Conservation (phyloP, 1,140 invertebrate genomes). For the Camponotus pennsylvanicus region DNA sequence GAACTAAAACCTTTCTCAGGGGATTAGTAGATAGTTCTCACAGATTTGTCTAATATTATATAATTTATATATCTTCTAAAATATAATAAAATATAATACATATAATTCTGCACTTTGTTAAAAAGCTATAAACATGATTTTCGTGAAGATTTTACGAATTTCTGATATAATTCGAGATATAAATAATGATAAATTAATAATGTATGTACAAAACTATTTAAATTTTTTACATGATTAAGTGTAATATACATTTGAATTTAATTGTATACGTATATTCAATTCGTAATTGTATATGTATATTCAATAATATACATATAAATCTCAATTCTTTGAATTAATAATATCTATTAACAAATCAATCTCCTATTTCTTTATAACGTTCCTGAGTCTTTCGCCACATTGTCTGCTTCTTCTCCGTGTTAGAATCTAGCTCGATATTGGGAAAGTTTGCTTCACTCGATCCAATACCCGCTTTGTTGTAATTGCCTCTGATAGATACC, state of each 20-base stretch:
- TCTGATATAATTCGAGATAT: background rate
- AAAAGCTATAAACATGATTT: background rate
- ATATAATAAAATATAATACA: too few species aligned
- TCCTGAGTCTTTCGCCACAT: conserved; percentile 84
- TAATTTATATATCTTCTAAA: background rate
- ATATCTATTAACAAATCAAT: conserved; percentile 42
- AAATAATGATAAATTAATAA: background rate
- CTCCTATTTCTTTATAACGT: conserved; percentile 82
- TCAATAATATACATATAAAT: background rate
- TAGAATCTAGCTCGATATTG: conserved; percentile 76
- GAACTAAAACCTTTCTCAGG: background rate
- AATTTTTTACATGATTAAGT: background rate
- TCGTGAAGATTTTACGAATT: background rate
- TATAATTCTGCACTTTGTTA: background rate
- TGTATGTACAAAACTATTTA: background rate
- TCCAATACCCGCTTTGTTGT: conserved; percentile 84
- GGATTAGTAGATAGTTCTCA: too few species aligned
- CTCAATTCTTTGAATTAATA: background rate
- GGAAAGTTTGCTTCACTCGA: conserved; percentile 66
- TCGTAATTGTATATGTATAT: too few species aligned
- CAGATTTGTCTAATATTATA: background rate
- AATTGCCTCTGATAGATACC: conserved; percentile 81
- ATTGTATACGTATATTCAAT: too few species aligned
- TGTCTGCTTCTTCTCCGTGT: conserved; percentile 81
- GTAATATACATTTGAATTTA: background rate